Evolutionary conservation across 2,797 vertebrate genomes (phyloP).

Genomic region (Argya squamiceps): DNA sequence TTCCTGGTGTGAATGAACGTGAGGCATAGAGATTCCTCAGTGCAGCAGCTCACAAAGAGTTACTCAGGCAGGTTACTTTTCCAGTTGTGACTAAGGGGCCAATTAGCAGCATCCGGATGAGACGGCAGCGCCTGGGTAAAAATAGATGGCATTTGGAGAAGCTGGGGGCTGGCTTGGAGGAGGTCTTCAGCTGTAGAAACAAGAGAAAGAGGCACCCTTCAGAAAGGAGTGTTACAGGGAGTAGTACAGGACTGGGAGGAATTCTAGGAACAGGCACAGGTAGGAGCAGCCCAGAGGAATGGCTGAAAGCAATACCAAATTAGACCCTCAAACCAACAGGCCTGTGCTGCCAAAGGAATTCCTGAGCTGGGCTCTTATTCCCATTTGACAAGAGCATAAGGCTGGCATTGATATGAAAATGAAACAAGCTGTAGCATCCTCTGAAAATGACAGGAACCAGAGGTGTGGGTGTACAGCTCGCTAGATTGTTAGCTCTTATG

Average conservation of each 20-base stretch:
- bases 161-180: slow-evolving; percentile 26
- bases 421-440: neutral
- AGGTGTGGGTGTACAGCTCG: neutral
- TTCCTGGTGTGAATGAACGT: neutral
- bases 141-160: slow-evolving; percentile 68
- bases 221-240: neutral
- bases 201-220: neutral
- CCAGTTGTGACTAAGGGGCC: slow-evolving; percentile 67
- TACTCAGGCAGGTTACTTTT: slow-evolving; percentile 48
- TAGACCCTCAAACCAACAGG: neutral
- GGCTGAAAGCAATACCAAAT: neutral
- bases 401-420: neutral
- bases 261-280: neutral
- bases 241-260: neutral
- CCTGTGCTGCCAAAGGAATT: neutral
- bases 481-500: neutral
- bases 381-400: neutral
- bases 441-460: slow-evolving; percentile 10
- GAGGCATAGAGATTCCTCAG: neutral
- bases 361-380: neutral
- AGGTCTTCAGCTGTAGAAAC: slow-evolving; percentile 11
- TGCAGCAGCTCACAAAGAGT: slow-evolving; percentile 42
- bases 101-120: slow-evolving; percentile 64
- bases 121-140: slow-evolving; percentile 31
- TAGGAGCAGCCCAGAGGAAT: neutral